Evolutionary conservation across 1,140 invertebrate genomes (phyloP).

Genomic region (Onthophagus taurus): DNA sequence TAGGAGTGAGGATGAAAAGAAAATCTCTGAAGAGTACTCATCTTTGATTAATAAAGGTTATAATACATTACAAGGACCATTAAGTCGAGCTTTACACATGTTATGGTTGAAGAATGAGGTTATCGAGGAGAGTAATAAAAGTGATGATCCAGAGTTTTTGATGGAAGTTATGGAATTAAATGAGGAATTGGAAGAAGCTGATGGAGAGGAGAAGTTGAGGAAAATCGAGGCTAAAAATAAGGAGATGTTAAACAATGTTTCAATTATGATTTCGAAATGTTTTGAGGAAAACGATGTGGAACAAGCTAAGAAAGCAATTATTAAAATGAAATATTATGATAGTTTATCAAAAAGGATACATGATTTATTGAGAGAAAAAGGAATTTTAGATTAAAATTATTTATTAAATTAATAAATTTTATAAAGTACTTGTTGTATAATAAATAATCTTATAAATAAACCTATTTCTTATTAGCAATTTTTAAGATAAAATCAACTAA

Average conservation of each 20-base stretch:
- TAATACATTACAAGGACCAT: constrained; percentile 61
- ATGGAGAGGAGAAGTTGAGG: constrained; percentile 49
- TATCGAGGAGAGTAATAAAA: constrained; percentile 58
- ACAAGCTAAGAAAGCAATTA: constrained; percentile 49
- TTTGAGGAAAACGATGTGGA: constrained; percentile 54
- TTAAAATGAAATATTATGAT: constrained; percentile 74
- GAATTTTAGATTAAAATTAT: constrained; percentile 52
- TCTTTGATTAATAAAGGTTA: constrained; percentile 82
- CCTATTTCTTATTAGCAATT: too few relatives aligned
- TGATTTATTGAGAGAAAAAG: constrained; percentile 52
- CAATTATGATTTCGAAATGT: constrained; percentile 46
- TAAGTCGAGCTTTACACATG: constrained; percentile 67
- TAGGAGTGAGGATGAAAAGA: constrained; percentile 57
- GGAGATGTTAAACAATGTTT: constrained; percentile 43
- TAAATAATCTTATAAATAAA: too few relatives aligned
- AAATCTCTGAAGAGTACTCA: constrained; percentile 71
- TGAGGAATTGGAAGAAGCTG: constrained; percentile 64
- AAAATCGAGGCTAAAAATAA: constrained; percentile 52
- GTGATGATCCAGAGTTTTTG: constrained; percentile 63
- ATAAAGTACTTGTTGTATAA: too few relatives aligned
- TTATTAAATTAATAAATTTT: too few relatives aligned
- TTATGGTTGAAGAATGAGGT: constrained; percentile 54
- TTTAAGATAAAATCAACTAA: too few relatives aligned
- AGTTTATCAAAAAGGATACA: constrained; percentile 72
- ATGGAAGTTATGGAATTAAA: constrained; percentile 83